Evolutionary conservation across 2,888 invertebrate genomes (phyloP).

Genomic region (Epistrophe grossulariae): DNA sequence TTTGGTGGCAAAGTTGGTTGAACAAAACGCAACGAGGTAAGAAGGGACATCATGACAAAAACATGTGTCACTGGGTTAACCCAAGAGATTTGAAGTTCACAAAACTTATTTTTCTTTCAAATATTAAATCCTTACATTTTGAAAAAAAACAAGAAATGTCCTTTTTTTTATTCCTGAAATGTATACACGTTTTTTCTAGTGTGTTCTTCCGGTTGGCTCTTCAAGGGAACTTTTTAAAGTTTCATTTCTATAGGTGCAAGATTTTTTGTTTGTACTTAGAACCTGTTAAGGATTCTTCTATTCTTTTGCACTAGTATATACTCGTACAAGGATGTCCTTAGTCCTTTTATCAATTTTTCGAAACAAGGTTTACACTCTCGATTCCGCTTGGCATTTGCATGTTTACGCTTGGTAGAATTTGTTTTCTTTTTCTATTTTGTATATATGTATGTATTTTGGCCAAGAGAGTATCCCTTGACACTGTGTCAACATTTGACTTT

Average conservation of each 20-base stretch:
- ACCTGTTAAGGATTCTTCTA: not conserved
- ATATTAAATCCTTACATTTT: slow-evolving; percentile 50
- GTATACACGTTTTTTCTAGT: not conserved
- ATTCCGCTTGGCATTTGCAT: slow-evolving; percentile 32
- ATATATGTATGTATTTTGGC: slow-evolving; percentile 19
- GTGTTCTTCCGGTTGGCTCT: not conserved
- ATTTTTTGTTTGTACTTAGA: not conserved
- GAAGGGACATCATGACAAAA: slow-evolving; percentile 26
- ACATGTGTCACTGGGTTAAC: slow-evolving; percentile 51
- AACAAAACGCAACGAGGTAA: not conserved
- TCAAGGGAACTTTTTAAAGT: slow-evolving; percentile 21
- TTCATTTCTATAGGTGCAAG: not conserved
- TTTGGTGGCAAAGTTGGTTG: not conserved
- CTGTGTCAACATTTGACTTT: slow-evolving; percentile 60
- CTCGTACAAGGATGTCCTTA: slow-evolving; percentile 48
- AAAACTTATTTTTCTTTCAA: slow-evolving; percentile 48
- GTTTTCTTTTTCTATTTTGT: slow-evolving; percentile 1
- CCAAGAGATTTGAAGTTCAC: slow-evolving; percentile 60
- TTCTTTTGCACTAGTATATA: slow-evolving; percentile 13
- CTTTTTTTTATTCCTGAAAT: slow-evolving; percentile 1
- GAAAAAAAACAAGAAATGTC: not conserved
- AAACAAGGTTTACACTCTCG: slow-evolving; percentile 28
- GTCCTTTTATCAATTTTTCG: slow-evolving; percentile 24
- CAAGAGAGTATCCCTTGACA: slow-evolving; percentile 33
- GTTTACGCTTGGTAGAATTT: slow-evolving; percentile 24